Evolutionary conservation across 2,113 vertebrate genomes (phyloP).

Genomic region (Miniopterus natalensis): DNA sequence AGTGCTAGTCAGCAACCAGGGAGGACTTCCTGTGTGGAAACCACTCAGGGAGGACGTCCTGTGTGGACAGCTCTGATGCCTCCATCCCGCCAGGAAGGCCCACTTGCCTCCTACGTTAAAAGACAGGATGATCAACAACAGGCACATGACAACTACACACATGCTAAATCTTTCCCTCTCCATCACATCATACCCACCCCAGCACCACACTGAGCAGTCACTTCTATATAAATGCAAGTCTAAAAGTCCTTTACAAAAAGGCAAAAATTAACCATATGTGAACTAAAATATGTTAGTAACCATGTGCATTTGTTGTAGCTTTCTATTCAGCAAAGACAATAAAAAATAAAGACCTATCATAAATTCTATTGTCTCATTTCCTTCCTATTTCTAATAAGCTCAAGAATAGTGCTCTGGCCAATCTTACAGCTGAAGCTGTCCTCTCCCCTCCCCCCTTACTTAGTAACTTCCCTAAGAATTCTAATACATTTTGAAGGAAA

Average conservation of each 20-base stretch:
- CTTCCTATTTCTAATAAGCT: conserved; percentile 89
- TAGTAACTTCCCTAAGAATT: conserved; percentile 51
- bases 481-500: conserved; percentile 6
- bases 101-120: neutral
- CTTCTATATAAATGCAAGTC: neutral
- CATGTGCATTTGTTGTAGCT: neutral
- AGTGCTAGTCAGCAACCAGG: neutral
- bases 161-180: neutral
- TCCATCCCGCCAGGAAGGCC: neutral
- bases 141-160: neutral
- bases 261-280: conserved; percentile 16
- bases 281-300: conserved; percentile 50
- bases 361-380: conserved; percentile 86
- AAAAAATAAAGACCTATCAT: conserved; percentile 44
- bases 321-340: conserved; percentile 47
- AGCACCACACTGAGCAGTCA: neutral
- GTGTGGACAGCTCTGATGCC: neutral
- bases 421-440: neutral
- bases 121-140: neutral
- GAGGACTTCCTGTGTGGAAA: conserved; percentile 15
- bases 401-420: conserved; percentile 79
- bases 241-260: neutral
- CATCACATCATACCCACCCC: no score
- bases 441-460: neutral
- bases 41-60: conserved; percentile 26